A percentile compares a stretch with the other conserved stretches of the same genome.
phyloP scores from a whole-genome alignment of 1,140 invertebrate genomes.

The Anoplophora glabripennis region DNA sequence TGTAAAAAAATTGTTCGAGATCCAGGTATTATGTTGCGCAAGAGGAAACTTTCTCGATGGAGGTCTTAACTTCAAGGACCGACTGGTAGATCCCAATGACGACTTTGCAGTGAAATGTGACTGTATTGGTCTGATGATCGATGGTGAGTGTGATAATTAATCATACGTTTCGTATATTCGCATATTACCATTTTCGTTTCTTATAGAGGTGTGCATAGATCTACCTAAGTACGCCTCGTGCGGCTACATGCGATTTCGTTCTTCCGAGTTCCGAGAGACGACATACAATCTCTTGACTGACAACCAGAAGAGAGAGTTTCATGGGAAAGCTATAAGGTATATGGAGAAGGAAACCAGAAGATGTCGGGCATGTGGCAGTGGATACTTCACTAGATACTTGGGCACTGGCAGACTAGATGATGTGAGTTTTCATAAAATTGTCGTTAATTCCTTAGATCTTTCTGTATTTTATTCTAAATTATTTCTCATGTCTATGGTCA shows the following conservation, averaged over 20 bases:
- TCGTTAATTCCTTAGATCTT: too few relatives aligned
- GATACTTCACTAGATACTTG: conserved; percentile 48
- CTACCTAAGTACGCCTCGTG: conserved; percentile 60
- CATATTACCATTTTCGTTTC: conserved; percentile 20
- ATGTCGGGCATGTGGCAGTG: conserved; percentile 55
- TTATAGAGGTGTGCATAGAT: conserved; percentile 50
- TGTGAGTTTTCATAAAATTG: too few relatives aligned
- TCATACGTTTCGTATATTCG: too few relatives aligned
- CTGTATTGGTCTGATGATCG: conserved; percentile 38
- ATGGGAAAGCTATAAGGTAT: conserved; percentile 56
- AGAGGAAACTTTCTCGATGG: conserved; percentile 54
- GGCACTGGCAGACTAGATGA: conserved; percentile 25
- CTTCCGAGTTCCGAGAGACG: conserved; percentile 54
- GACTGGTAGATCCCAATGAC: conserved; percentile 34
- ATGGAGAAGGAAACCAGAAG: conserved; percentile 55
- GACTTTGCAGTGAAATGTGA: conserved; percentile 37
- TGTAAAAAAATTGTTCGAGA: conserved; percentile 57
- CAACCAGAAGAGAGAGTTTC: conserved; percentile 58
- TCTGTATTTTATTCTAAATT: too few relatives aligned
- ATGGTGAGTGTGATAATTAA: conserved; percentile 37
- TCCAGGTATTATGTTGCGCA: conserved; percentile 58
- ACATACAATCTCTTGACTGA: conserved; percentile 61
- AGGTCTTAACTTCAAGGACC: conserved; percentile 33
- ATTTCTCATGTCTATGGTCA: too few relatives aligned
- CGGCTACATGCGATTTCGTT: conserved; percentile 58